A percentile compares a stretch with the other conserved stretches of the same genome.
These are phyloP conservation scores for Chymomyza procnemis DNA, from an alignment of 2,888 invertebrate genomes.

Conservation along the genomic window DNA sequence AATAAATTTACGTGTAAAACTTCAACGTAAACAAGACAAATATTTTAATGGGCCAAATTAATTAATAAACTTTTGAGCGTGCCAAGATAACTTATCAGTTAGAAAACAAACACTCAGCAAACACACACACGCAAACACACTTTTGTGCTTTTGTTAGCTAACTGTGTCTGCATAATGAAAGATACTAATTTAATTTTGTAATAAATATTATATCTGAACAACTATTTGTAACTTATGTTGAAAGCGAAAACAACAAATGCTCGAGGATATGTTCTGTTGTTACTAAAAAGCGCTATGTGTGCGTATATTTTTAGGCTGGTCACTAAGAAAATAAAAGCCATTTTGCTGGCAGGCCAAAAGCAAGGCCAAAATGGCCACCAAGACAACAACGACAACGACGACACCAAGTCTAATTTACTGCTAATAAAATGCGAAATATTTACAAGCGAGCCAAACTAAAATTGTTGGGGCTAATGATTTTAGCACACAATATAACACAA, in stretches of 20 bases:
- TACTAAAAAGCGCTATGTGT: no score
- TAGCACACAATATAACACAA: constrained; percentile 23
- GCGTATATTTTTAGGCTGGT: neutral
- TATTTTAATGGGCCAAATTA: neutral
- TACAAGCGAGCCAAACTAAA: neutral
- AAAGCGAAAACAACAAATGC: neutral
- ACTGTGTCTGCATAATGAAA: neutral
- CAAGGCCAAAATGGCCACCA: constrained; percentile 23
- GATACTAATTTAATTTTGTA: neutral
- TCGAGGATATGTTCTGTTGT: neutral
- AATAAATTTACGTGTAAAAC: neutral
- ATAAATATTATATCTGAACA: neutral
- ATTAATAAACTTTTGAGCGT: neutral
- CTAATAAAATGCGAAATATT: constrained; percentile 40
- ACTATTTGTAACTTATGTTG: neutral
- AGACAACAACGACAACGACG: constrained; percentile 7
- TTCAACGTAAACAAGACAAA: neutral
- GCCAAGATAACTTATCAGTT: neutral
- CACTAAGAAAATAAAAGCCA: neutral
- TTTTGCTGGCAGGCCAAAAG: constrained; percentile 13
- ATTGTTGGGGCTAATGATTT: neutral
- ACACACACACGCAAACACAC: neutral
- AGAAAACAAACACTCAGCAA: neutral
- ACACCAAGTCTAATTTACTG: constrained; percentile 55
- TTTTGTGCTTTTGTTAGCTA: neutral